These are phyloP conservation scores for Oncorhynchus gorbuscha DNA, from an alignment of 2,113 vertebrate species.

Conservation along the genomic window DNA sequence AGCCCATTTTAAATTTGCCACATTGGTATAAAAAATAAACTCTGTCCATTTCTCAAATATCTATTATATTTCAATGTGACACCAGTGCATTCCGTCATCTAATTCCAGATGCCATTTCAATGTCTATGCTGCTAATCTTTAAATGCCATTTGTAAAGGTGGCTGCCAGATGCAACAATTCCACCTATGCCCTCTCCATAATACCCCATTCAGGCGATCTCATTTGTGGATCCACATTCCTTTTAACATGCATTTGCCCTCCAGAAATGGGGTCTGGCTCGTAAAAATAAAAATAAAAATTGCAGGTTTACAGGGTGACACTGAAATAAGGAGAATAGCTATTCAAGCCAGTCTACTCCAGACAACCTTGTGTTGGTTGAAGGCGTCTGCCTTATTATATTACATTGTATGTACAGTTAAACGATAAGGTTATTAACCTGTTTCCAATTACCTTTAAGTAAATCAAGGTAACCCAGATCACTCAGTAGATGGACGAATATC, in stretches of 20 bases:
- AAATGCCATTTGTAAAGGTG: conserved; percentile 30
- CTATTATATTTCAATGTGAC: conserved; percentile 6
- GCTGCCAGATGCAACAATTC: conserved; percentile 37
- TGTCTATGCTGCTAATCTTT: conserved; percentile 37
- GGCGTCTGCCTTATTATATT: background rate
- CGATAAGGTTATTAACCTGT: background rate
- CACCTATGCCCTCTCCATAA: conserved; percentile 30
- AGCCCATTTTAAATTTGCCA: too few species aligned
- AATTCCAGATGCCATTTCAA: conserved; percentile 1
- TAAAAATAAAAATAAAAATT: conserved; percentile 22
- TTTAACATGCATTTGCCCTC: conserved; percentile 44
- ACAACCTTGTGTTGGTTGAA: conserved; percentile 20
- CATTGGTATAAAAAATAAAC: too few species aligned
- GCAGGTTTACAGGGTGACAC: conserved; percentile 43
- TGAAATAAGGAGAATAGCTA: conserved; percentile 35
- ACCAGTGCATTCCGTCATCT: background rate
- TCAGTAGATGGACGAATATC: too few species aligned
- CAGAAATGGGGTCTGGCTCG: conserved; percentile 46
- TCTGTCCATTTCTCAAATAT: background rate
- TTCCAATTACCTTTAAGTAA: background rate
- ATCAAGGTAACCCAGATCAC: background rate
- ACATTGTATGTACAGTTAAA: conserved; percentile 7
- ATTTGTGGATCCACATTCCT: conserved; percentile 50
- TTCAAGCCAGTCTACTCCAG: conserved; percentile 8
- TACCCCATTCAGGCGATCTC: conserved; percentile 41